Conservation (phyloP, 2,888 invertebrate genomes). For the Nipponacmea schrenckii region DNA sequence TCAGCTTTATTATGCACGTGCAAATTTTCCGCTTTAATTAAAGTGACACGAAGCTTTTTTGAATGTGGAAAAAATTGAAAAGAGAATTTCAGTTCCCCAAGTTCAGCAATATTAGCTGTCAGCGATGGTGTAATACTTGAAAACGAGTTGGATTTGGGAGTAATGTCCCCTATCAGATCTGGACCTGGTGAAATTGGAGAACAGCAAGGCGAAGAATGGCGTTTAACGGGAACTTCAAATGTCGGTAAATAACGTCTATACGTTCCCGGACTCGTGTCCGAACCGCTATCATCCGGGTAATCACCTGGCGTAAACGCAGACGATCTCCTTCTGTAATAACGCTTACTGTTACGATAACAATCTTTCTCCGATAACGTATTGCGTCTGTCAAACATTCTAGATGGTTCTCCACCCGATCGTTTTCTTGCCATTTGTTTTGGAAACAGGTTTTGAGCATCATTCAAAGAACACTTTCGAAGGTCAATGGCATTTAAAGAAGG, state of each 20-base stretch:
- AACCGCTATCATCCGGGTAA: background rate
- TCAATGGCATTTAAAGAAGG: background rate
- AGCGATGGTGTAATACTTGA: constrained; percentile 9
- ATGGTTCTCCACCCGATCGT: background rate
- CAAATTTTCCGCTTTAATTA: constrained; percentile 63
- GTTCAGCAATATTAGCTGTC: constrained; percentile 37
- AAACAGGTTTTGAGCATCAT: background rate
- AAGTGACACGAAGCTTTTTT: constrained; percentile 65
- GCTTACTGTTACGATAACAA: constrained; percentile 6
- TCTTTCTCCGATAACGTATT: constrained; percentile 3
- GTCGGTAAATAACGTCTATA: constrained; percentile 19
- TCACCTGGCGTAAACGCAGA: background rate
- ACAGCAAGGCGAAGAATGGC: constrained; percentile 49
- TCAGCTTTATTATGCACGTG: constrained; percentile 59
- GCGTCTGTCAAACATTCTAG: background rate
- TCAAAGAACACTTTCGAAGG: background rate
- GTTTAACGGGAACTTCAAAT: constrained; percentile 33
- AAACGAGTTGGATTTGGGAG: constrained; percentile 24
- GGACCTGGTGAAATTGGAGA: constrained; percentile 21
- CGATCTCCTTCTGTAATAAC: background rate
- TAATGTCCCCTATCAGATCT: constrained; percentile 18
- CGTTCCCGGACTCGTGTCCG: constrained; percentile 9
- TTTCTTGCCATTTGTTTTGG: background rate
- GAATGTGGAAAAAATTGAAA: constrained; percentile 67
- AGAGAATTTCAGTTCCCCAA: constrained; percentile 63